Evolutionary conservation across 64 coral and sea anemone genomes (phyloP).

Genomic region (Orbicella faveolata): DNA sequence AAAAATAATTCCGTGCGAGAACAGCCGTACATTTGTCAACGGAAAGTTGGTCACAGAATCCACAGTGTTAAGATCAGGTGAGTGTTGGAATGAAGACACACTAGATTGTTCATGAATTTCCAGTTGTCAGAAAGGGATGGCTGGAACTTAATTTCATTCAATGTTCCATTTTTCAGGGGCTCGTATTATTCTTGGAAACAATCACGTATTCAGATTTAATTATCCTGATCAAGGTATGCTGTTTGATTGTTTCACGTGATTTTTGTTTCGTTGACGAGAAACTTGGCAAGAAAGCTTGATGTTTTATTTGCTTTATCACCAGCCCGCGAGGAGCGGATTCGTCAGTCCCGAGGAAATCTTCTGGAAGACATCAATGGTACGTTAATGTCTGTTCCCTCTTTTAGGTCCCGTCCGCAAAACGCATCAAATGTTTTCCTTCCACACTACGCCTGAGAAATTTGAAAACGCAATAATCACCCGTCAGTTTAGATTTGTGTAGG

Average conservation of each 20-base stretch:
- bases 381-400: neutral
- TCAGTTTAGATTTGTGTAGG: too few relatives aligned
- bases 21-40: constrained; percentile 90
- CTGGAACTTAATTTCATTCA: neutral
- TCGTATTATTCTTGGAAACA: constrained; percentile 94
- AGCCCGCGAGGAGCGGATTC: constrained; percentile 71
- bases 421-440: too few relatives aligned
- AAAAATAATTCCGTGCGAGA: constrained; percentile 76
- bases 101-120: neutral
- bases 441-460: too few relatives aligned
- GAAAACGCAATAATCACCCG: too few relatives aligned
- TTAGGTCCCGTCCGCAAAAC: too few relatives aligned
- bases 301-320: neutral
- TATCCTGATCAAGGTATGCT: constrained; percentile 90
- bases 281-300: neutral
- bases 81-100: neutral
- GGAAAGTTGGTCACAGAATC: constrained; percentile 80
- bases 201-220: constrained; percentile 97
- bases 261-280: neutral
- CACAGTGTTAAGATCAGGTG: constrained; percentile 80
- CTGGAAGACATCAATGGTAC: constrained; percentile 57
- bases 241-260: neutral
- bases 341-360: constrained; percentile 60
- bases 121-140: too few relatives aligned
- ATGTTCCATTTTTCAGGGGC: constrained; percentile 59